These are phyloP conservation scores for Poeciliopsis turrubarensis DNA, from an alignment of 2,113 vertebrate species.

Conservation along the genomic window DNA sequence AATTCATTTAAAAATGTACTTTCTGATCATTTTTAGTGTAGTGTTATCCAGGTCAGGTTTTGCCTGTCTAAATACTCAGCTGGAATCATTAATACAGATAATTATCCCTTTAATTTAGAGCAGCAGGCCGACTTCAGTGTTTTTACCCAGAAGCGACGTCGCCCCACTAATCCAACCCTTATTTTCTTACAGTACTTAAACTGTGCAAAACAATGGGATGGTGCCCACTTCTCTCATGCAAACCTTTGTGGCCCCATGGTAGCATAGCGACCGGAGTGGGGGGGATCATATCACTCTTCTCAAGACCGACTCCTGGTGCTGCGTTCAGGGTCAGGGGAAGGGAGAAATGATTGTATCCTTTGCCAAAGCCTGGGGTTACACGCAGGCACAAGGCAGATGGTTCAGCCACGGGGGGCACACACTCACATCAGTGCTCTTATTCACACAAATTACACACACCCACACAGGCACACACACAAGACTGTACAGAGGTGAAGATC, in stretches of 20 bases:
- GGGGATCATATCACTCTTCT: neutral
- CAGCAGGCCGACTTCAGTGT: too few relatives aligned
- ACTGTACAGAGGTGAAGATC: slow-evolving; percentile 29
- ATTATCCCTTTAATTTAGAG: too few relatives aligned
- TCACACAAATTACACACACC: neutral
- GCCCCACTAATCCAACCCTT: too few relatives aligned
- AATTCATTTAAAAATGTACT: too few relatives aligned
- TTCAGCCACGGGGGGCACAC: slow-evolving; percentile 36
- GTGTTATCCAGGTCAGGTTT: too few relatives aligned
- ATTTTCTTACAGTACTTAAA: too few relatives aligned
- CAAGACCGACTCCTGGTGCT: slow-evolving; percentile 8
- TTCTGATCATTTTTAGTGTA: too few relatives aligned
- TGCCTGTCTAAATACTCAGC: too few relatives aligned
- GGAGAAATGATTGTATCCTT: slow-evolving; percentile 46
- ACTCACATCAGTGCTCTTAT: slow-evolving; percentile 6
- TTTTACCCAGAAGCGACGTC: too few relatives aligned
- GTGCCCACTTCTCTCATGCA: too few relatives aligned
- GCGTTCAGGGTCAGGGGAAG: slow-evolving; percentile 36
- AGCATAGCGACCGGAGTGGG: neutral
- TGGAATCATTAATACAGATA: too few relatives aligned
- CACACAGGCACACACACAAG: slow-evolving; percentile 4
- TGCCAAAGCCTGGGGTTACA: slow-evolving; percentile 55
- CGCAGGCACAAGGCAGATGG: slow-evolving; percentile 72
- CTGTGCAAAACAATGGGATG: too few relatives aligned
- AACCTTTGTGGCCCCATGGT: neutral